phyloP scores from a whole-genome alignment of 2,797 vertebrate genomes.

The Crypturellus tataupa region DNA sequence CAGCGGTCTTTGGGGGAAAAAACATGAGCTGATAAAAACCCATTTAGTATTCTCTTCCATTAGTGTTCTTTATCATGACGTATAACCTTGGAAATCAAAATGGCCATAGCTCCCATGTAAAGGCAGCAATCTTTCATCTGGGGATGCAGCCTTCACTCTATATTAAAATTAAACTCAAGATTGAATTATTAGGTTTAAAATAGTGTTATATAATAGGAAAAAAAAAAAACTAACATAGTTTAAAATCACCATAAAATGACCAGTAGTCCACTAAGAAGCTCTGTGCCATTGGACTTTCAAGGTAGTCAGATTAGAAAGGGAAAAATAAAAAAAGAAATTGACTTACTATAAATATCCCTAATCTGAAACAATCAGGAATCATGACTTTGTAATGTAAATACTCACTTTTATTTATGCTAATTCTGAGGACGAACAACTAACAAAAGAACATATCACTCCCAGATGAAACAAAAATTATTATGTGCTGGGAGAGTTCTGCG shows the following conservation, averaged over 20 bases:
- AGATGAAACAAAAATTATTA: not conserved
- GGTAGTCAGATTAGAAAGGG: not conserved
- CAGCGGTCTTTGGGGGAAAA: not conserved
- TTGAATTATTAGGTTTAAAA: not conserved
- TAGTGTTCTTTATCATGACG: not conserved
- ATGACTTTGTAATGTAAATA: not conserved
- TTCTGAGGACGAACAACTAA: not conserved
- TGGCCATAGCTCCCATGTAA: not conserved
- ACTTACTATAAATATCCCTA: not conserved
- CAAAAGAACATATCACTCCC: not conserved
- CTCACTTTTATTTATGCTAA: not conserved
- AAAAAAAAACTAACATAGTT: not conserved
- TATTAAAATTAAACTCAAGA: constrained; percentile 15
- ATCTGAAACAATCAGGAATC: not conserved
- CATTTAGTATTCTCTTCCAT: constrained; percentile 1
- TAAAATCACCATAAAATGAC: not conserved
- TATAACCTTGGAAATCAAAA: constrained; percentile 26
- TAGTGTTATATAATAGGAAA: not conserved
- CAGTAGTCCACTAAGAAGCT: not conserved
- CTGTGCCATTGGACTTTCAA: not conserved
- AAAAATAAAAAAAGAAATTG: not conserved
- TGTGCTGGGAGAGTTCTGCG: accelerated
- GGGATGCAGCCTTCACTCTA: not conserved
- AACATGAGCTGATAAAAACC: not conserved
- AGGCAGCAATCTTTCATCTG: not conserved